Evolutionary conservation across 1,140 invertebrate genomes (phyloP), one percentile per base, ranked within the genome.

Genomic region (Calliphora vicina): DNA sequence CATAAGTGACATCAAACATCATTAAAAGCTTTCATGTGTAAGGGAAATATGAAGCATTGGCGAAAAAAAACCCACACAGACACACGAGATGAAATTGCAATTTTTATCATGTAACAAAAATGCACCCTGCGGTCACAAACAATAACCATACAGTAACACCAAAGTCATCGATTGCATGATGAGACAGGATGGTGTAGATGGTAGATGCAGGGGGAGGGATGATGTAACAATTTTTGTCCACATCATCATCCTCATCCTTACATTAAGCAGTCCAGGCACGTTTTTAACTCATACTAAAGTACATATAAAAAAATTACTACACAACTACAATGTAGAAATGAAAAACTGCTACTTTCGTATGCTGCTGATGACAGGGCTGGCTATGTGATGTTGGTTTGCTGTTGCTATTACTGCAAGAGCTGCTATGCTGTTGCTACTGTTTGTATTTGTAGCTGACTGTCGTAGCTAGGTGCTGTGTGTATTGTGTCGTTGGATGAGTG

Each of bases 41-140:
- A 78, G 20, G n/a, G 35, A 43, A 78, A 78, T 78, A 23, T 78
- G 42, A 43, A 76, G 17, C 20, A 29, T n/a, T 78, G 74, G 29
- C 27, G 8, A 78, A 20, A 17, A 25, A 20, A 35, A 2, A 73
- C 6, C 1, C 15, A 35, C 5, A 72, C 12, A 26, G 23, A 27
- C 67, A 25, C n/a, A 76, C n/a, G 50, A 76, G 43, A 78, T 78
- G 74, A 78, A 78, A 78, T 78, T 78, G 74, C 74, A 78, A 78
- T 78, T 78, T 78, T 78, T 78, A 78, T 78, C 74, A 78, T 78
- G 74, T 78, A 78, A 78, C 74, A 78, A 78, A 78, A 78, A 78
- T 78, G 74, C 74, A 78, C 74, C 74, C 74, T 78, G 74, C 74
- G 74, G 74, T 78, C 35, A 78, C 74, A 78, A 78, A 78, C 74